A percentile compares a stretch with the other conserved stretches of the same genome.
phyloP scores from a whole-genome alignment of 2,113 vertebrate species.

The Ovis canadensis region DNA sequence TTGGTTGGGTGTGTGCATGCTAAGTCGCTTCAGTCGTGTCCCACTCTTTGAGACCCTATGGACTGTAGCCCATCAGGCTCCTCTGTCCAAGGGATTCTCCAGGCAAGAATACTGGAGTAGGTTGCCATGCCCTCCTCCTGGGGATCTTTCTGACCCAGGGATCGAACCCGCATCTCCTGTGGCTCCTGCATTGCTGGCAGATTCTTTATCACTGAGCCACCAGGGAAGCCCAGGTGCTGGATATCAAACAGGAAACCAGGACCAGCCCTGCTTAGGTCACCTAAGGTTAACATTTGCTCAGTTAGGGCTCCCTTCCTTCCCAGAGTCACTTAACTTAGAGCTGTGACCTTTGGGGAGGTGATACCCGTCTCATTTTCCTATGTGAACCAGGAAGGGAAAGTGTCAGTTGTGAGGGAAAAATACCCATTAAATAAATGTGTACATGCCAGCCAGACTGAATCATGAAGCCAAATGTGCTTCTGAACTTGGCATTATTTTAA shows the following conservation, averaged over 20 bases:
- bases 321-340: constrained; percentile 30
- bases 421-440: constrained; percentile 36
- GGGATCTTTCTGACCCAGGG: neutral
- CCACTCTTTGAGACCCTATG: neutral
- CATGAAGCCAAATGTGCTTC: constrained; percentile 39
- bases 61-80: neutral
- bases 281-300: constrained; percentile 29
- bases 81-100: neutral
- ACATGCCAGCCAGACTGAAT: neutral
- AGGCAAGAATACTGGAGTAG: neutral
- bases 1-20: neutral
- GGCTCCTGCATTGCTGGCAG: neutral
- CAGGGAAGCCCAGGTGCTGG: neutral
- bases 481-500: constrained; percentile 59
- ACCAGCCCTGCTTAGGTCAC: neutral
- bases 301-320: neutral
- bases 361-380: constrained; percentile 35
- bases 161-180: neutral
- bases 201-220: neutral
- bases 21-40: neutral
- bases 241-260: neutral
- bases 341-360: constrained; percentile 38
- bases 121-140: neutral
- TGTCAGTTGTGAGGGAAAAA: constrained; percentile 36
- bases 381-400: constrained; percentile 22